Conservation (phyloP, 2,797 vertebrate species). For the Rhinogobio ventralis region DNA sequence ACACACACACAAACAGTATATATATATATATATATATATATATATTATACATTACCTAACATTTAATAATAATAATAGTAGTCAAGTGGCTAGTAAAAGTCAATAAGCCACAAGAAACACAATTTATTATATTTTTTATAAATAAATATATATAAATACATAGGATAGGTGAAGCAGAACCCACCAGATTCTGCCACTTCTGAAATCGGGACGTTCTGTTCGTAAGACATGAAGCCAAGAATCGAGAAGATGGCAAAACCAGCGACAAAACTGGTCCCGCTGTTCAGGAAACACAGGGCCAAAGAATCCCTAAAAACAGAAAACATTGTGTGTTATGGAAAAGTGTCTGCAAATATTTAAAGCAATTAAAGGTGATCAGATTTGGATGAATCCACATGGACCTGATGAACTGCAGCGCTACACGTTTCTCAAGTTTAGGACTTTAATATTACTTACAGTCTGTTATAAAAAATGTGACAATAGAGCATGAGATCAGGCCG, state of each 20-base stretch:
- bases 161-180: constrained; percentile 38
- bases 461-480: background rate
- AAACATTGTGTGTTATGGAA: constrained; percentile 6
- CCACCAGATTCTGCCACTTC: constrained; percentile 94
- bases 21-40: too few relatives aligned
- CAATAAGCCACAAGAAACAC: too few relatives aligned
- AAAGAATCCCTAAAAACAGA: constrained; percentile 85
- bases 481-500: background rate
- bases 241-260: constrained; percentile 99
- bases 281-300: constrained; percentile 93
- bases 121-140: too few relatives aligned
- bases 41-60: too few relatives aligned
- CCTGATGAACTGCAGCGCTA: background rate
- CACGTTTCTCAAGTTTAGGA: background rate
- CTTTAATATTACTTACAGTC: too few relatives aligned
- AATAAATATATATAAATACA: too few relatives aligned
- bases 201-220: constrained; percentile 92
- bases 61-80: too few relatives aligned
- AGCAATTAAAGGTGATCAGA: background rate
- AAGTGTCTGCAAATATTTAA: background rate
- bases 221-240: constrained; percentile 96
- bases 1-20: too few relatives aligned
- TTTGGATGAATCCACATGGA: background rate
- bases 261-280: constrained; percentile 94
- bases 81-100: too few relatives aligned